Base-by-base conservation (phyloP, 2,888 invertebrate genomes). In the Octonoba sinensis region DNA sequence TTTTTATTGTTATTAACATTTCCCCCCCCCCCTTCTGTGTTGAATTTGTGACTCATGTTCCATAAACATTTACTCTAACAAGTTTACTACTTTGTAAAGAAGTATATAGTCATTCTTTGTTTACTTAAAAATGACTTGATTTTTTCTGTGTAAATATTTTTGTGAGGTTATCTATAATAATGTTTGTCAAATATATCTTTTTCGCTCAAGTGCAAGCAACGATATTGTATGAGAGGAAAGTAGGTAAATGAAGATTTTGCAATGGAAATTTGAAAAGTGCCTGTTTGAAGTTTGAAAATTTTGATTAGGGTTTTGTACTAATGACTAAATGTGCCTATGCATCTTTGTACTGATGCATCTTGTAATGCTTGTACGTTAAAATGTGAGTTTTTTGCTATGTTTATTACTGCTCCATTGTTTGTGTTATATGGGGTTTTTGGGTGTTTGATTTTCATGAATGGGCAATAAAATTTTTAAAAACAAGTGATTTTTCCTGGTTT, bases 191-290 rank as follows among this genome's bases (percentile, higher is more conserved):
- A 81, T 46, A 69, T 81, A 67, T 79, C 72, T 73, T 81, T 74
- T 69, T 81, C 73, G 79, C 79, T 81, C 79, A 81, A 81, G 73
- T 81, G 79, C 67, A 81, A 81, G 79, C 79, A 81, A 72, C 65
- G 56, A 72, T 69, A 12, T 62, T 62, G 13, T 64, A 6, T 69
- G 22, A 44, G 8, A n/a, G 57, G 57, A 57, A 60, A 66, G 44
- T 69, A 64, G 49, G 49, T 70, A 56, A 59, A 57, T 36, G 27
- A 24, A 64, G 36, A 64, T 46, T 69, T 65, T 64, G 66, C 60
- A 60, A 47, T 51, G 18, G 8, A 73, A 56, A 65, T 81, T 64
- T 60, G 36, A 65, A 65, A 81, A 81, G 79, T 81, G 79, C 79
- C 79, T 81, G 79, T 73, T 65, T 81, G 66, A 73, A 73, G 67